Base-by-base conservation (phyloP, 2,888 invertebrate species). In the Hyposoter didymator region DNA sequence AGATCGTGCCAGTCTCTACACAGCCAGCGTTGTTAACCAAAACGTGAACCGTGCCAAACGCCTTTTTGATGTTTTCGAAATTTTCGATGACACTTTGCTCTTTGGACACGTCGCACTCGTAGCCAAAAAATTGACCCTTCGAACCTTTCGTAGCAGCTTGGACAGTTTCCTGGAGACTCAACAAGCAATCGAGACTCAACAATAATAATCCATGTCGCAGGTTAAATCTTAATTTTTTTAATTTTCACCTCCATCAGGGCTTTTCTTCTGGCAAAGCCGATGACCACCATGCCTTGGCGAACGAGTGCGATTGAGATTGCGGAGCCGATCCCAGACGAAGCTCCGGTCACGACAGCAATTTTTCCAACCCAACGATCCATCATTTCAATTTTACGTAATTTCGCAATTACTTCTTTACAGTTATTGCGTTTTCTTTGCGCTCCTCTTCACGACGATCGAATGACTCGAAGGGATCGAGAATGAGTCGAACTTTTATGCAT, bases 291-390 rank as follows among this genome's bases (percentile, higher is more conserved):
- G 0, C 96, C 96, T 10, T 94, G 92, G 76, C 94, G 92, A 0
- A 94, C 93, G 52, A 95, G 91, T 79, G 94, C 93, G 87, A 92
- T 90, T 0, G 93, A 93, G 14, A 95, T 94, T 5, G 94, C 94
- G 0, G 94, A 94, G 32, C 95, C 96, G 72, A 96, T 96, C 1
- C 96, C 96, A 0, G 95, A 94, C 89, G 96, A 96, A 12, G 96
- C 96, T 1, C 96, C 96, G 0, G 96, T 96, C 47, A 96, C 95
- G 32, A 96, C 95, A 0, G 96, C 96, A 0, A 95, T 94, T 90
- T 95, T 95, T 88, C 95, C 95, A 5, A 90, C 88, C 96, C 96
- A 96, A 64, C 95, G 95, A 55, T 96, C 95, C 95, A 95, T 95
- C 47, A 32, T 75, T 28, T 45, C 62, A 35, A 49, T 72, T 19